Conservation (phyloP, 1,140 invertebrate species). For the Globodera rostochiensis region DNA sequence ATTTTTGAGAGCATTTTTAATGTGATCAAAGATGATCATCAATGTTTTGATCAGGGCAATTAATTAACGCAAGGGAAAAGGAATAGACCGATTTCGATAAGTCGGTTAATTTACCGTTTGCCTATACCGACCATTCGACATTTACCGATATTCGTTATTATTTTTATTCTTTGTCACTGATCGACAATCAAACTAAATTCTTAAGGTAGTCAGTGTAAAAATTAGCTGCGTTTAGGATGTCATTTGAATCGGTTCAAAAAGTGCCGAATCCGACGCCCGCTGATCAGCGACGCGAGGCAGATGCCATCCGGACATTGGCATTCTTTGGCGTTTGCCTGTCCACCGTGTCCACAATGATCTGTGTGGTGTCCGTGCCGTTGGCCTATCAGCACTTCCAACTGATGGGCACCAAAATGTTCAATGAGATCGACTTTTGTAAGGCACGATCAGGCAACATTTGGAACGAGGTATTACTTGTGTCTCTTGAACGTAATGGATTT, state of each 20-base stretch:
- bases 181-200: too few relatives aligned
- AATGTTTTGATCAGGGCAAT: too few relatives aligned
- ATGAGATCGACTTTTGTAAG: constrained; percentile 53
- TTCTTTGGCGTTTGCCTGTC: constrained; percentile 55
- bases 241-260: background rate
- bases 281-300: constrained; percentile 33
- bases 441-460: constrained; percentile 51
- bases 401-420: constrained; percentile 47
- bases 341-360: constrained; percentile 61
- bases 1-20: too few relatives aligned
- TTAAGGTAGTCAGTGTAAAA: too few relatives aligned
- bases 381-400: constrained; percentile 54
- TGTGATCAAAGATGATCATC: too few relatives aligned
- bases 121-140: too few relatives aligned
- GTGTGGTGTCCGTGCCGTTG: constrained; percentile 65
- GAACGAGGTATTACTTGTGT: constrained; percentile 34
- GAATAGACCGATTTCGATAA: background rate
- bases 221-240: background rate
- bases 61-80: too few relatives aligned
- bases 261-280: background rate
- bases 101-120: background rate
- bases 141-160: too few relatives aligned
- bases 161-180: too few relatives aligned
- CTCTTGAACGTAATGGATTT: too few relatives aligned
- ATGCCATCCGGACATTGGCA: constrained; percentile 39